Base-by-base conservation (phyloP, 35 echinoderm and acorn worm species). In the Apostichopus parvimensis region DNA sequence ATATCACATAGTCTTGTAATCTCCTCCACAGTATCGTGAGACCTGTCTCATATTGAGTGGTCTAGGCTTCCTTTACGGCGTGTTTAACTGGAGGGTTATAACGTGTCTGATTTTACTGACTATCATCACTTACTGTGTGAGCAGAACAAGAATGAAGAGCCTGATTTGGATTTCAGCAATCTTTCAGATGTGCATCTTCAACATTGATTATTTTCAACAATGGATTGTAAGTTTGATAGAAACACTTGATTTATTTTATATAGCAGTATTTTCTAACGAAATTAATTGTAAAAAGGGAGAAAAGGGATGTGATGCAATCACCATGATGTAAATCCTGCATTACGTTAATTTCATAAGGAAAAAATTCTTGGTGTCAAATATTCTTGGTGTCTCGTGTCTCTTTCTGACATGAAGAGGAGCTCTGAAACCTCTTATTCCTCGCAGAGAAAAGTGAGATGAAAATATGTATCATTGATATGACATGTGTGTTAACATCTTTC, bases 1-100 rank as follows among this genome's bases (percentile, higher is more conserved):
- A 78, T 0, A 78, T 0, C 1, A 45, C 10, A 78, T 17, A 78
- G 8, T 22, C 4, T 78, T 78, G 34, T 24, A 1, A 24, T 64
- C 28, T 87, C 15, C 24, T 87, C 54, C 54, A 20, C 84, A 87
- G 84, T 66, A 87, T 34, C 84, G 84, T 7, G 84, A 87, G 60
- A 58, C n/a, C 60, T 58, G 55, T 18, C n/a, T 87, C 10, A 13
- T 66, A 57, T 10, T 57, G 24, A 15, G 28, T 34, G 10, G 84
- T 57, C 0, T 87, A 5, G 22, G 12, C 10, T 87, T 87, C 84
- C 22, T 87, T 6, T 66, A 64, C 10, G 60, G 12, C 56, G 22
- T 23, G 9, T 87, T n/a, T 58, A 9, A 66, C 60, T 87, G 84
- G 84, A n/a, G n/a, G 57, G 84, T 87, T 11, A 26, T 87, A 2